Conservation (phyloP, 2,797 vertebrate genomes). For the Margarornis squamiger region DNA sequence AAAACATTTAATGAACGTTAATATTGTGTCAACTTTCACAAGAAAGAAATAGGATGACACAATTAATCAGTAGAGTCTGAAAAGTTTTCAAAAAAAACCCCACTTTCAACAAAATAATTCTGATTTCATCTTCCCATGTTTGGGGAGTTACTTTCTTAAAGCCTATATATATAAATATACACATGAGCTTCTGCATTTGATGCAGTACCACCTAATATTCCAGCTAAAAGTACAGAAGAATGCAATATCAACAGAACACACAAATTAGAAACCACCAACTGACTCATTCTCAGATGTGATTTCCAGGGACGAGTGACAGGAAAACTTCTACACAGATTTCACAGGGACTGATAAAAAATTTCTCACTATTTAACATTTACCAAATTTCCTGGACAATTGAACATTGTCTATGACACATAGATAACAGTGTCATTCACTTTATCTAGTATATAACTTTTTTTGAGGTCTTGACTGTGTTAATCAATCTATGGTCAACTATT, state of each 20-base stretch:
- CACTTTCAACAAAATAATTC: not conserved
- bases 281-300: not conserved
- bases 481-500: not conserved
- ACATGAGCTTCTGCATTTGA: not conserved
- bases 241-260: not conserved
- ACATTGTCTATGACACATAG: not conserved
- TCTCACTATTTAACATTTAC: not conserved
- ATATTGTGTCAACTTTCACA: not conserved
- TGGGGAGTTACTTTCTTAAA: not conserved
- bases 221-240: not conserved
- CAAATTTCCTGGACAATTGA: not conserved
- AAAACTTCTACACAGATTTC: not conserved
- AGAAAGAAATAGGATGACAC: not conserved
- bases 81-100: not conserved
- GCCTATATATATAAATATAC: accelerated
- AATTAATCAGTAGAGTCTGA: not conserved
- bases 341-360: not conserved
- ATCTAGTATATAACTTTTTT: not conserved
- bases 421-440: not conserved
- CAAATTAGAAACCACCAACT: not conserved
- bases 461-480: not conserved
- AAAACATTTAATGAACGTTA: not conserved
- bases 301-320: not conserved
- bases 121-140: not conserved
- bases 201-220: not conserved